Percentiles rank a stretch among this genome's conserved stretches.
phyloP scores from a whole-genome alignment of 1,140 invertebrate genomes.

The Brachionus manjavacas region DNA sequence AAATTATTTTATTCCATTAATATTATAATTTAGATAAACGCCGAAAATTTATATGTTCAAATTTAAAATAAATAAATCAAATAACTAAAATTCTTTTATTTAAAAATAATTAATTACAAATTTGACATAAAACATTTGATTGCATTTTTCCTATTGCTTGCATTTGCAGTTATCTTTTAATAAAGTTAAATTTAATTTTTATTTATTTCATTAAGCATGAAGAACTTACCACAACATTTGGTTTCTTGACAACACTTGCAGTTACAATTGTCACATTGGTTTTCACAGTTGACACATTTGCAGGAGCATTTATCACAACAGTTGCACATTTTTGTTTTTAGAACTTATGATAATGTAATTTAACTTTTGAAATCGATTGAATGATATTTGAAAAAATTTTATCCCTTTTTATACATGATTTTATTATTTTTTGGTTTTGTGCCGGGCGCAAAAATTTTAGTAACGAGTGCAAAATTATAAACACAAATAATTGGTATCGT shows the following conservation, averaged over 20 bases:
- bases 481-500: background rate
- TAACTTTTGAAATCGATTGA: too few relatives aligned
- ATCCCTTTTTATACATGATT: background rate
- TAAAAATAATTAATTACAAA: background rate
- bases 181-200: too few relatives aligned
- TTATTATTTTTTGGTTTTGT: background rate
- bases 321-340: background rate
- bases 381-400: background rate
- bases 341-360: too few relatives aligned
- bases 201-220: too few relatives aligned
- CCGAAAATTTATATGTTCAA: too few relatives aligned
- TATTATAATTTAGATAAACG: too few relatives aligned
- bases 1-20: too few relatives aligned
- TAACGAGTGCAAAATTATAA: conserved; percentile 7
- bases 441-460: background rate
- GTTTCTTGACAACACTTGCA: conserved; percentile 2
- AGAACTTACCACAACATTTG: conserved; percentile 17
- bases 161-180: background rate
- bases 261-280: background rate
- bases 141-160: background rate
- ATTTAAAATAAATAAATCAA: background rate
- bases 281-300: background rate
- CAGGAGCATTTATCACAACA: conserved; percentile 28
- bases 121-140: background rate
- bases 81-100: background rate